Evolutionary conservation across 2,888 invertebrate genomes (phyloP).

Genomic region (Agriopis marginaria): DNA sequence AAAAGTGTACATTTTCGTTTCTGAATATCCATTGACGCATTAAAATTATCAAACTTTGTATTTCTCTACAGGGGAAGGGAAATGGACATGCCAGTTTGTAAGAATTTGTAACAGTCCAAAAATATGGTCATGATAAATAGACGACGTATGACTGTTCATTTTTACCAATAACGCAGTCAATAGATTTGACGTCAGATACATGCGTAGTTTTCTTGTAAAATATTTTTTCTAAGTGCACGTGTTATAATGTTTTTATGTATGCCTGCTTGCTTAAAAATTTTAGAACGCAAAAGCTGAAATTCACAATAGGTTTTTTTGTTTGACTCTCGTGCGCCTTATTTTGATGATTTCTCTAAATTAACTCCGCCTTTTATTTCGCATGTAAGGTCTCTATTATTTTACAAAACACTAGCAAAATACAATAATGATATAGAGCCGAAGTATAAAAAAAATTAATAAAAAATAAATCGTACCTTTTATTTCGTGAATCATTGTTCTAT

Average conservation of each 20-base stretch:
- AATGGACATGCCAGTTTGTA: conserved; percentile 47
- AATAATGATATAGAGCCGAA: too few species aligned
- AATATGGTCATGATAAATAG: conserved; percentile 72
- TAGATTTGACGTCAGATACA: conserved; percentile 64
- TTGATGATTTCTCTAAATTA: too few species aligned
- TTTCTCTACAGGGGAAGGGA: conserved; percentile 12
- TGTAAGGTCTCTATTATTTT: too few species aligned
- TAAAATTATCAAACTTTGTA: conserved; percentile 4
- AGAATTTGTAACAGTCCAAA: conserved; percentile 11
- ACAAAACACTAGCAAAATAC: too few species aligned
- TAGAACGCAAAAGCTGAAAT: too few species aligned
- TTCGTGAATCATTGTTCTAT: too few species aligned
- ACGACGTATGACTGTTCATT: conserved; percentile 69
- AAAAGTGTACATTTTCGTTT: conserved; percentile 44
- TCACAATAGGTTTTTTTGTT: too few species aligned
- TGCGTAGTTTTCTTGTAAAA: conserved; percentile 27
- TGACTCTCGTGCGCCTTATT: too few species aligned
- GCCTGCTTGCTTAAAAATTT: neutral
- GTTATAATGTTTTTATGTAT: neutral
- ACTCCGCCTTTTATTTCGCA: too few species aligned
- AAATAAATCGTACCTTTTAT: too few species aligned
- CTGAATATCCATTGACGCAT: conserved; percentile 48
- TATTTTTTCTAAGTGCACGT: neutral
- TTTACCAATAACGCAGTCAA: conserved; percentile 57
- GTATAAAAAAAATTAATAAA: too few species aligned